phyloP scores from a whole-genome alignment of 2,113 vertebrate genomes.

The Cyphomyrus plagiostoma region DNA sequence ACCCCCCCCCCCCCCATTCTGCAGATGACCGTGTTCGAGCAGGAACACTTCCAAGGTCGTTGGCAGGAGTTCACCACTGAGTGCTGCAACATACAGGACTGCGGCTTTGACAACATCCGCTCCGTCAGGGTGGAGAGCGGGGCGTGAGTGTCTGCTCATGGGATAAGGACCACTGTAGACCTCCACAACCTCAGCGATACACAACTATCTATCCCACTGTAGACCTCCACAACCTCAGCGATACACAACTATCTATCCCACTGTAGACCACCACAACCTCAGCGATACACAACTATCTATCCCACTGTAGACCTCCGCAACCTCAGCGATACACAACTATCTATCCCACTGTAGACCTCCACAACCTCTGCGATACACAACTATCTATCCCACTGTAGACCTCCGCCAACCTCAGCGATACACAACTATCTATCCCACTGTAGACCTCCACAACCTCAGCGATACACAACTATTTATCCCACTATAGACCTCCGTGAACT shows the following conservation, averaged over 20 bases:
- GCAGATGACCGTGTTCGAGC: constrained; percentile 72
- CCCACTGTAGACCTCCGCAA: no score
- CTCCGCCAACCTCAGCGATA: not conserved
- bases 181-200: not conserved
- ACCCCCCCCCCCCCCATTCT: not conserved
- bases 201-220: not conserved
- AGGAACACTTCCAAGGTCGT: constrained; percentile 73
- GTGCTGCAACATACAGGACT: constrained; percentile 68
- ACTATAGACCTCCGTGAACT: not conserved
- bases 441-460: not conserved
- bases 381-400: not conserved
- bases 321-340: no score
- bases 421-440: no score
- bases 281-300: no score
- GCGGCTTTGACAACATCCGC: constrained; percentile 69
- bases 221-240: no score
- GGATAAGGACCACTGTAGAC: not conserved
- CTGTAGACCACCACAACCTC: no score
- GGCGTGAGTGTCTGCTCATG: constrained; percentile 52
- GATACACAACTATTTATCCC: not conserved
- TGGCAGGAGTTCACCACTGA: constrained; percentile 68
- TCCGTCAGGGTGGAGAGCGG: constrained; percentile 71
- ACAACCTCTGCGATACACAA: no score
- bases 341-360: no score
- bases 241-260: no score